These are phyloP conservation scores for Lasiommata megera DNA, from an alignment of 2,888 invertebrate genomes.

Conservation along the genomic window DNA sequence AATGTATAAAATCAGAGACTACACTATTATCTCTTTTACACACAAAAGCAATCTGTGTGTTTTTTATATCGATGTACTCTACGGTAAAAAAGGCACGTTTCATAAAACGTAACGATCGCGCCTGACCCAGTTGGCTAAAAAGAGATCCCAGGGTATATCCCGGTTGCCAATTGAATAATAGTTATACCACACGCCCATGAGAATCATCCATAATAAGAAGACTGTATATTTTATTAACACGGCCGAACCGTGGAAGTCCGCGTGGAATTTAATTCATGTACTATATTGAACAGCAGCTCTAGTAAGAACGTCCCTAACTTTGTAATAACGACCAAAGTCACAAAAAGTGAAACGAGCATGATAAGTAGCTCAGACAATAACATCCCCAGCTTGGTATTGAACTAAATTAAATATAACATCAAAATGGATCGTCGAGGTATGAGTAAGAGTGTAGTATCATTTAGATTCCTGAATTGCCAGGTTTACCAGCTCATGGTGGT, in stretches of 20 bases:
- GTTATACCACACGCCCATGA: constrained; percentile 18
- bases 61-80: background rate
- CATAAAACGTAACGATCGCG: constrained; percentile 27
- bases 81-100: constrained; percentile 25
- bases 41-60: background rate
- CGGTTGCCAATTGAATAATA: constrained; percentile 29
- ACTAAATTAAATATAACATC: too few relatives aligned
- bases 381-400: too few relatives aligned
- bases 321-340: too few relatives aligned
- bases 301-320: too few relatives aligned
- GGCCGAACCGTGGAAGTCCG: background rate
- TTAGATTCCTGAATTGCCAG: too few relatives aligned
- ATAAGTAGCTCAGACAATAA: too few relatives aligned
- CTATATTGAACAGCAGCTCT: background rate
- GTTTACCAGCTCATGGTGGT: too few relatives aligned
- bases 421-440: too few relatives aligned
- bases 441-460: too few relatives aligned
- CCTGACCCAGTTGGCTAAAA: constrained; percentile 31
- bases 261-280: background rate
- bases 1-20: too few relatives aligned
- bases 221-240: constrained; percentile 23
- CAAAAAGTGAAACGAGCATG: too few relatives aligned
- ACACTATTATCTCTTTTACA: too few relatives aligned
- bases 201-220: constrained; percentile 25
- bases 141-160: constrained; percentile 15